A percentile compares a stretch with the other conserved stretches of the same genome.
These are phyloP conservation scores for Nymphalis c-album DNA, from an alignment of 2,888 invertebrate species.

Conservation along the genomic window DNA sequence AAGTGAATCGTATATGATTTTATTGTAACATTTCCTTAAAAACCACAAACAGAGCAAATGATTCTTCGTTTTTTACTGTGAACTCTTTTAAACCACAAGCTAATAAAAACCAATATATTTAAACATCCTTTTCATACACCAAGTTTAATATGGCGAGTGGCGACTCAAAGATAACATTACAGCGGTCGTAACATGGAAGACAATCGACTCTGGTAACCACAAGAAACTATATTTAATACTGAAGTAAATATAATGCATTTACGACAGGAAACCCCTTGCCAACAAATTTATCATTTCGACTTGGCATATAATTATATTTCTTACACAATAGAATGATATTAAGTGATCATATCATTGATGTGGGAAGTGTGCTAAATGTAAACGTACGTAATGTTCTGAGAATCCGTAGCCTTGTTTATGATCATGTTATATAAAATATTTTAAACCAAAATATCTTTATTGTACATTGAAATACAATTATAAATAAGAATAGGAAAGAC, in stretches of 20 bases:
- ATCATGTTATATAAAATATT: no score
- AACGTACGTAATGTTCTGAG: background rate
- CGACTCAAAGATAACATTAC: constrained; percentile 35
- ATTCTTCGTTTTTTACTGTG: background rate
- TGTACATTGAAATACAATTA: no score
- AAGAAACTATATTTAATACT: constrained; percentile 19
- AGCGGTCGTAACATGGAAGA: constrained; percentile 35
- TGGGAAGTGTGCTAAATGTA: background rate
- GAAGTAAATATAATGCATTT: constrained; percentile 31
- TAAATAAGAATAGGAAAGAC: no score
- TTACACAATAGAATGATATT: constrained; percentile 19
- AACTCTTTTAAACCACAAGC: constrained; percentile 10
- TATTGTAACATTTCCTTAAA: no score
- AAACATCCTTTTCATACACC: background rate
- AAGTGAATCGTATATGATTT: no score
- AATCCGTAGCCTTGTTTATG: background rate
- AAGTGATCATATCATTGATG: background rate
- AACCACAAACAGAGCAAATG: background rate
- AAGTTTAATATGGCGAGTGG: background rate
- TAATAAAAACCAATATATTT: constrained; percentile 10
- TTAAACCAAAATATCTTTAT: no score
- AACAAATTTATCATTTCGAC: constrained; percentile 25
- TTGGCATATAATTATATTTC: constrained; percentile 25
- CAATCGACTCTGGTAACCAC: constrained; percentile 35
- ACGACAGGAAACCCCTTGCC: constrained; percentile 35